These are phyloP conservation scores for Formicarius rufipectus DNA, from an alignment of 2,113 vertebrate species.

Conservation along the genomic window DNA sequence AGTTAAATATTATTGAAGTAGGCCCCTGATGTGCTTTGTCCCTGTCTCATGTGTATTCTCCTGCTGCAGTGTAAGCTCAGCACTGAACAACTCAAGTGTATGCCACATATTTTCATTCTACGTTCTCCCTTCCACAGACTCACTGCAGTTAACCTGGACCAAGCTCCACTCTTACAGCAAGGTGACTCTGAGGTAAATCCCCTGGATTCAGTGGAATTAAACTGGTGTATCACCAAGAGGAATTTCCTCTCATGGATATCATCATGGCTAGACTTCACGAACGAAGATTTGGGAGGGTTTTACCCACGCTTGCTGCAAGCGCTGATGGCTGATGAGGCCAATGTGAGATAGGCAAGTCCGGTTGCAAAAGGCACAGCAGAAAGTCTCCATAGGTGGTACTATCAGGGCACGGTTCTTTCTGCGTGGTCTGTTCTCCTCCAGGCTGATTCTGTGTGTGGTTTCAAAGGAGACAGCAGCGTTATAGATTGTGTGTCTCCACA, in stretches of 20 bases:
- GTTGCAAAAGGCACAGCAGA: too few species aligned
- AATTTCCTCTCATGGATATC: slow-evolving; percentile 51
- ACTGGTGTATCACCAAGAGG: not conserved
- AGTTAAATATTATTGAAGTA: not conserved
- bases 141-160: not conserved
- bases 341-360: too few species aligned
- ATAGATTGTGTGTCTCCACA: too few species aligned
- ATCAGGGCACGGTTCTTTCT: too few species aligned
- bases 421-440: too few species aligned
- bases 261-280: too few species aligned
- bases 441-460: too few species aligned
- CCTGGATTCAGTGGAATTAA: not conserved
- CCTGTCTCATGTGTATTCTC: not conserved
- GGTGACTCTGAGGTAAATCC: slow-evolving; percentile 5
- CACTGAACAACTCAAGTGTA: not conserved
- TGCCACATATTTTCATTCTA: not conserved
- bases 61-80: not conserved
- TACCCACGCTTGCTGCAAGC: too few species aligned
- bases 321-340: too few species aligned
- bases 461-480: too few species aligned
- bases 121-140: not conserved
- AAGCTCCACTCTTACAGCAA: not conserved
- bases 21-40: not conserved
- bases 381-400: too few species aligned
- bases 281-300: too few species aligned